A percentile compares a stretch with the other conserved stretches of the same genome.
Conservation (phyloP, 2,113 vertebrate species). For the Tetrao urogallus region DNA sequence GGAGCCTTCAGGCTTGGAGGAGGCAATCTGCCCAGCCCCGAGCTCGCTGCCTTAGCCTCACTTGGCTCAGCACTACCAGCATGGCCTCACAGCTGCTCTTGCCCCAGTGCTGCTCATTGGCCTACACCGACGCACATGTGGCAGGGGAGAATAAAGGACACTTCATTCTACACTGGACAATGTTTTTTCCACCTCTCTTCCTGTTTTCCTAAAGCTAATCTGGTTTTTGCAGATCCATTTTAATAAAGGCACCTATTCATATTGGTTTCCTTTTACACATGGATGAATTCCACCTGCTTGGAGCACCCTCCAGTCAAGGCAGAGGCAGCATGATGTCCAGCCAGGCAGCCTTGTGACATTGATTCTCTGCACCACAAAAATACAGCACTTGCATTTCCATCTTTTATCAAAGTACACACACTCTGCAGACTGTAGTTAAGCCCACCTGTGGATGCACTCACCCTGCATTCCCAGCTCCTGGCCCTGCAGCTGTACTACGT, state of each 20-base stretch:
- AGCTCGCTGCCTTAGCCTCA: not conserved
- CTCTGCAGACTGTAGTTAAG: not conserved
- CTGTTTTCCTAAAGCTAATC: slow-evolving; percentile 54
- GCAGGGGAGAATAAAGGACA: not conserved
- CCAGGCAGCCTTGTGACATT: not conserved
- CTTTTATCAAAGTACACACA: not conserved
- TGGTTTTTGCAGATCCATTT: slow-evolving; percentile 50
- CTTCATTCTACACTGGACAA: not conserved
- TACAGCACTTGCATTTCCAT: not conserved
- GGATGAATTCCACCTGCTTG: slow-evolving; percentile 57
- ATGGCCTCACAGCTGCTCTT: rapidly evolving
- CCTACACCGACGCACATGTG: not conserved
- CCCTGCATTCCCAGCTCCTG: not conserved
- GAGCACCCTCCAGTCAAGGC: not conserved
- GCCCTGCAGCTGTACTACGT: not conserved
- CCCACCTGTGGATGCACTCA: not conserved
- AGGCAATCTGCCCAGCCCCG: not conserved
- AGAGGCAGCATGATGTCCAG: not conserved
- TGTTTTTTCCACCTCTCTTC: slow-evolving; percentile 39
- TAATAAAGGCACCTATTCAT: slow-evolving; percentile 56
- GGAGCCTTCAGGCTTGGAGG: not conserved
- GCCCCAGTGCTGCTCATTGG: not conserved
- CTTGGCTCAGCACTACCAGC: rapidly evolving
- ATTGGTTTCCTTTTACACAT: slow-evolving; percentile 25
- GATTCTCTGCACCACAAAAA: not conserved